These are phyloP conservation scores for Achlya flavicornis DNA, from an alignment of 2,888 invertebrate species.

Conservation along the genomic window DNA sequence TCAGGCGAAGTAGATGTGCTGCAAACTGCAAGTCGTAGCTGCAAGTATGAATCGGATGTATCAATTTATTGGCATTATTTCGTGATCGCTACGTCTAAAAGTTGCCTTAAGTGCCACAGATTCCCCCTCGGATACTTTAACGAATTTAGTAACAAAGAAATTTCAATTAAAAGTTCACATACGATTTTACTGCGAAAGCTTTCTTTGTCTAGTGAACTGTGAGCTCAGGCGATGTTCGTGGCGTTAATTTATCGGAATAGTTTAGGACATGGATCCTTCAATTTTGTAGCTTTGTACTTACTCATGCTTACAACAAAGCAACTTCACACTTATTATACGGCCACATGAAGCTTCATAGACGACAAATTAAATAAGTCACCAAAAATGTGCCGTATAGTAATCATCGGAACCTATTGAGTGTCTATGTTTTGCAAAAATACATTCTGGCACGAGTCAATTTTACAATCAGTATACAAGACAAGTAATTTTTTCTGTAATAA, in stretches of 20 bases:
- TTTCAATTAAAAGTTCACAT: slow-evolving; percentile 12
- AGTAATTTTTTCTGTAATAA: neutral
- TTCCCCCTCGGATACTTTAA: neutral
- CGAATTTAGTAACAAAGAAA: slow-evolving; percentile 4
- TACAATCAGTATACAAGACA: neutral
- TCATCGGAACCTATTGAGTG: neutral
- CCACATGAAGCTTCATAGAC: no score
- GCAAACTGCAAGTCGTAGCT: neutral
- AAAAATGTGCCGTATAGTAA: neutral
- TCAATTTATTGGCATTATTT: neutral
- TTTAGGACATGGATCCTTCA: neutral
- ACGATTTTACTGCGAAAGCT: neutral
- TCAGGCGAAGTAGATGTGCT: neutral
- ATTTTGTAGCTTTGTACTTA: neutral
- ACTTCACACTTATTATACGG: neutral
- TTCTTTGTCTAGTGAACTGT: slow-evolving; percentile 10
- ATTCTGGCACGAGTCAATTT: neutral
- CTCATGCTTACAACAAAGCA: neutral
- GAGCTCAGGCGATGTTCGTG: slow-evolving; percentile 1
- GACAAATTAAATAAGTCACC: neutral
- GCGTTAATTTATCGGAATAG: slow-evolving; percentile 5
- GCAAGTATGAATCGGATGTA: neutral
- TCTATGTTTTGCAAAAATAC: neutral
- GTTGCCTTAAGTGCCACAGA: neutral
- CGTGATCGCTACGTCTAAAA: neutral